Conservation (phyloP, 2,113 vertebrate genomes). For the Myocastor coypus region DNA sequence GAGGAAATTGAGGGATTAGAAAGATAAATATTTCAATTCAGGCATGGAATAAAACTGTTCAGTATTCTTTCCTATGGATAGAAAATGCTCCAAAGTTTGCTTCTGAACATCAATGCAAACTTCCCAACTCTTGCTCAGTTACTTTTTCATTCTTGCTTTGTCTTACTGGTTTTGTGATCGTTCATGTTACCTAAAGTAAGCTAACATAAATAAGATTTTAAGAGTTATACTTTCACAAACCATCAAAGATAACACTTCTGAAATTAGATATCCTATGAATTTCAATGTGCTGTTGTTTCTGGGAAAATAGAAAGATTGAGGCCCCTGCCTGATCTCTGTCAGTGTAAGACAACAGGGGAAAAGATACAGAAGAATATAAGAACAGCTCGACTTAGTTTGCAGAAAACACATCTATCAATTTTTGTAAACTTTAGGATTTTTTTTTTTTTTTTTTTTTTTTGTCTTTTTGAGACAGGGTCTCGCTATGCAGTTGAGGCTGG, state of each 20-base stretch:
- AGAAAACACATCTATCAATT: neutral
- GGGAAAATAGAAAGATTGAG: neutral
- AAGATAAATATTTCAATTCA: neutral
- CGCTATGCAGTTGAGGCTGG: too few relatives aligned
- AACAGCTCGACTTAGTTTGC: neutral
- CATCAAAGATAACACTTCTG: neutral
- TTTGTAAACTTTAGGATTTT: neutral
- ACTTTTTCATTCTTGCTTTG: neutral
- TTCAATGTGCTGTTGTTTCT: neutral
- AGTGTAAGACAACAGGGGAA: neutral
- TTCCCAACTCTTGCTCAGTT: neutral
- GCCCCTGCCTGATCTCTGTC: neutral
- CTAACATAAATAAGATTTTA: neutral
- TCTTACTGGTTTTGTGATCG: neutral
- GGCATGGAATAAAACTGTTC: neutral
- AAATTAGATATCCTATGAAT: neutral
- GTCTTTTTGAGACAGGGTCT: too few relatives aligned
- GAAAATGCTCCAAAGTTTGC: neutral
- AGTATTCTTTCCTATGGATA: neutral
- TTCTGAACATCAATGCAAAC: neutral
- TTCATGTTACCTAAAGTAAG: neutral
- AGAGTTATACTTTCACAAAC: constrained; percentile 25
- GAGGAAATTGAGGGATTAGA: neutral
- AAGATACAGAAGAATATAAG: neutral
- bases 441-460: too few relatives aligned